These are phyloP conservation scores for Galaxias olidus DNA, from an alignment of 2,797 vertebrate species.

Conservation along the genomic window DNA sequence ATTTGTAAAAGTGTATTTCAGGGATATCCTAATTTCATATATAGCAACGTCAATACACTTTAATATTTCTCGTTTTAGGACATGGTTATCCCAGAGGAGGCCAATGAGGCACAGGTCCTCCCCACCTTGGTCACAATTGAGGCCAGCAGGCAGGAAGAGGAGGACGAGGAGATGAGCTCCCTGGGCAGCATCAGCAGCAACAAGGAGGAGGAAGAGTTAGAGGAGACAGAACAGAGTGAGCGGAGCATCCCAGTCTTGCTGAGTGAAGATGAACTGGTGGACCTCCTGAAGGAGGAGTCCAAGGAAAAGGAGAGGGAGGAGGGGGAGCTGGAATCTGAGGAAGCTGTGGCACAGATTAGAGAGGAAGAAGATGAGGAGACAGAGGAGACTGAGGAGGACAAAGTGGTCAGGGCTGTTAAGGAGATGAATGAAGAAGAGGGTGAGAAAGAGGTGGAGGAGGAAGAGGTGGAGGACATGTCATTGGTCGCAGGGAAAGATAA, in stretches of 20 bases:
- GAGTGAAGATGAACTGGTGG: constrained; percentile 68
- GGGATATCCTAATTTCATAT: too few species aligned
- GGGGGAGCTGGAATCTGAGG: constrained; percentile 9
- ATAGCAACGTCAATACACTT: too few species aligned
- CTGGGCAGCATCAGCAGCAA: constrained; percentile 49
- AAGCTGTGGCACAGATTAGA: not conserved
- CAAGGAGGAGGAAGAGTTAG: constrained; percentile 22
- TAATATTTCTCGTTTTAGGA: constrained; percentile 39
- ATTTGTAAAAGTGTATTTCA: too few species aligned
- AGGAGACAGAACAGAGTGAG: constrained; percentile 35
- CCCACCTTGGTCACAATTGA: constrained; percentile 64
- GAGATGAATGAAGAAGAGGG: constrained; percentile 18
- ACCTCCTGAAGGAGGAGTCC: constrained; percentile 53
- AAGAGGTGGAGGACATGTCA: constrained; percentile 24
- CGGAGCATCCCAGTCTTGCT: constrained; percentile 62
- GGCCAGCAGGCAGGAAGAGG: constrained; percentile 60
- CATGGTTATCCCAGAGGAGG: constrained; percentile 48
- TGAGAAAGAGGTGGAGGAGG: constrained; percentile 19
- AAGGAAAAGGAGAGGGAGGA: constrained; percentile 53
- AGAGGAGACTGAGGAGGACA: not conserved
- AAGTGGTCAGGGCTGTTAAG: constrained; percentile 8
- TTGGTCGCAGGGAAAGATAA: not conserved
- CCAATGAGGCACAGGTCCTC: constrained; percentile 48
- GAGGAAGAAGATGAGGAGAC: constrained; percentile 17
- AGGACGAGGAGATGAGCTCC: constrained; percentile 62